These are phyloP conservation scores for Tragulus kanchil DNA, from an alignment of 2,113 vertebrate species.

Conservation along the genomic window DNA sequence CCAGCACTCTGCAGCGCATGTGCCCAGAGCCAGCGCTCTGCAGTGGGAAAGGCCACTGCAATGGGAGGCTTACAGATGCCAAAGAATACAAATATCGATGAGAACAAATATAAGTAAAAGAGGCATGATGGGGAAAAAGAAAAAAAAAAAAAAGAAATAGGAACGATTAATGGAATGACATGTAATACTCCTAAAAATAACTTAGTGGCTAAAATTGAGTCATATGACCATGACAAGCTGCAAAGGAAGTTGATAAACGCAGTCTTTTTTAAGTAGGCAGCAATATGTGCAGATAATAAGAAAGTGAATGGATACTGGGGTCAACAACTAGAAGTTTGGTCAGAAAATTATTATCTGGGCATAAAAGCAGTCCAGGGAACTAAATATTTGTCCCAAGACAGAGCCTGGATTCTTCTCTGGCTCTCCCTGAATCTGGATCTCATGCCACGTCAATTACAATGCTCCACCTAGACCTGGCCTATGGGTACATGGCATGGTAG, in stretches of 20 bases:
- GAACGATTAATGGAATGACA: neutral
- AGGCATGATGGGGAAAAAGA: no score
- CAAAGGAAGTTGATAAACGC: conserved; percentile 23
- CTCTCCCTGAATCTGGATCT: neutral
- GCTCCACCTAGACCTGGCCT: neutral
- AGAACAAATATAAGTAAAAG: no score
- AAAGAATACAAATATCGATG: no score
- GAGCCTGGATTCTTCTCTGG: neutral
- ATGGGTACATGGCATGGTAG: rapidly evolving
- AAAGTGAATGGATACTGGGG: neutral
- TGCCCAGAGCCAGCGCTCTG: no score
- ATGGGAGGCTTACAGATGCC: no score
- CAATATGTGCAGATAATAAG: neutral
- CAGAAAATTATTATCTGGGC: neutral
- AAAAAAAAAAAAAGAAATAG: neutral
- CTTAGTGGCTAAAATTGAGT: neutral
- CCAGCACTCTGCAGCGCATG: no score
- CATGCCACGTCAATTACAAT: neutral
- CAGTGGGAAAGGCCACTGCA: no score
- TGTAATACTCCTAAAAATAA: neutral
- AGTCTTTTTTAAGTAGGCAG: neutral
- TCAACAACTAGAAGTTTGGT: neutral
- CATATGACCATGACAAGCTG: neutral
- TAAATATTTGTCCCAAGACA: neutral
- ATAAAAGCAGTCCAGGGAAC: neutral